A percentile compares a stretch with the other conserved stretches of the same genome.
These are phyloP conservation scores for Actinia tenebrosa DNA, from an alignment of 64 coral and sea anemone species.

Conservation along the genomic window DNA sequence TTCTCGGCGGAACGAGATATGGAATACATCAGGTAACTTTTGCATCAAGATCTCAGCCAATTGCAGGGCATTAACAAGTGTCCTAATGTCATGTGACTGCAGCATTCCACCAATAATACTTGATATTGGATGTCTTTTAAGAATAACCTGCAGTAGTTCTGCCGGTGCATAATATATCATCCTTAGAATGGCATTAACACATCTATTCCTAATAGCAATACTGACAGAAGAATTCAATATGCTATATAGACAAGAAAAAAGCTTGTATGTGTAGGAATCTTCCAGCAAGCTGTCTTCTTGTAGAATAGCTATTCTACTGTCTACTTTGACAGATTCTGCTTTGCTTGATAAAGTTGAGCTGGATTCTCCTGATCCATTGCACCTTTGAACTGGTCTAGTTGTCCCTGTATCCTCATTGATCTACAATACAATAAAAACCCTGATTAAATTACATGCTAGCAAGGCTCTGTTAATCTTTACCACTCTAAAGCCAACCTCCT, in stretches of 20 bases:
- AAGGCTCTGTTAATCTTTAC: too few species aligned
- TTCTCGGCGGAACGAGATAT: slow-evolving; percentile 90
- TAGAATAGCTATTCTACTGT: slow-evolving; percentile 76
- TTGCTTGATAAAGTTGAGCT: slow-evolving; percentile 39
- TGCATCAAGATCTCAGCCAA: slow-evolving; percentile 99
- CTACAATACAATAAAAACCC: slow-evolving; percentile 28
- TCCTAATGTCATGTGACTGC: slow-evolving; percentile 84
- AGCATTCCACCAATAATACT: slow-evolving; percentile 95
- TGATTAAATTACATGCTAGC: neutral
- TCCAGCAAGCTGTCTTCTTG: slow-evolving; percentile 63
- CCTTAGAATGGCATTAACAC: slow-evolving; percentile 89
- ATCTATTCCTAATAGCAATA: slow-evolving; percentile 79
- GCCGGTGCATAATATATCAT: slow-evolving; percentile 89
- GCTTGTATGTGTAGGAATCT: slow-evolving; percentile 63
- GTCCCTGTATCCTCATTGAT: slow-evolving; percentile 99
- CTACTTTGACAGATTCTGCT: slow-evolving; percentile 56
- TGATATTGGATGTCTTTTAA: slow-evolving; percentile 89
- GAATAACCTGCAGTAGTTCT: slow-evolving; percentile 76
- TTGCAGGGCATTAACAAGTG: slow-evolving; percentile 92
- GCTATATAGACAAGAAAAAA: slow-evolving; percentile 90
- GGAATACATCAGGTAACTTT: slow-evolving; percentile 92
- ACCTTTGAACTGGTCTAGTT: slow-evolving; percentile 87
- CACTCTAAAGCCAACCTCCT: too few species aligned
- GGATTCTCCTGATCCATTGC: slow-evolving; percentile 59
- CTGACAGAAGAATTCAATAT: slow-evolving; percentile 97